Base-by-base conservation (phyloP, 1,140 invertebrate genomes). In the Zaprionus davidi region DNA sequence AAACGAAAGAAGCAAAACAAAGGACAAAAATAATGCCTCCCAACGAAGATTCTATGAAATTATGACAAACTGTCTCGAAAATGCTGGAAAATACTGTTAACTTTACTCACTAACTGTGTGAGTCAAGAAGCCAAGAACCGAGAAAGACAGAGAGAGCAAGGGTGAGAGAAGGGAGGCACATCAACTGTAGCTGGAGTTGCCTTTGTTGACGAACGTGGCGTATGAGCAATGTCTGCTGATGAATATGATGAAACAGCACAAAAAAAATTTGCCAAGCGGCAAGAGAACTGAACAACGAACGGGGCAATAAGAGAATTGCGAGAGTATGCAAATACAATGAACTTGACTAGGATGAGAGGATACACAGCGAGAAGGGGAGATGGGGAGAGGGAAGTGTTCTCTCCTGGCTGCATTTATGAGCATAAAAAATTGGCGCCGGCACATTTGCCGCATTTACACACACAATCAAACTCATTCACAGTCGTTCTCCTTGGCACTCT, bases 41-140 rank as follows among this genome's bases (percentile, higher is more conserved):
- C 56, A 79, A 41, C 2, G 81, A 71, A 76, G 68, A 88, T 88
- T 76, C 86, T 77, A 79, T 90, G 85, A 83, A 90, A 90, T 90
- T 90, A 90, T 90, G 85, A 90, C 85, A 88, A 90, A 90, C 85
- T 90, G 85, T 90, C 85, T 90, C 79, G 62, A 90, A 90, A 90
- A 90, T 90, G 85, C 85, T 85, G 79, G 79, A 82, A 90, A 90
- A 90, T 90, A 81, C 85, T 85, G 85, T 77, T 90, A 87, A 88
- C 85, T 86, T 84, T 85, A 24, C 20, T 20, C n/a, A n/a, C 84
- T 81, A 67, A 71, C 63, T 78, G 55, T 36, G 81, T 71, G 58
- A 63, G 66, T 44, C 63, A 71, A 71, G 77, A 71, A 72, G 46
- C 58, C 31, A 55, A 31, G 28, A 56, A 41, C 13, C 12, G 24